Evolutionary conservation across 2,113 vertebrate genomes (phyloP), one percentile per base, ranked within the genome.

Genomic region (Catharus bicknelli): DNA sequence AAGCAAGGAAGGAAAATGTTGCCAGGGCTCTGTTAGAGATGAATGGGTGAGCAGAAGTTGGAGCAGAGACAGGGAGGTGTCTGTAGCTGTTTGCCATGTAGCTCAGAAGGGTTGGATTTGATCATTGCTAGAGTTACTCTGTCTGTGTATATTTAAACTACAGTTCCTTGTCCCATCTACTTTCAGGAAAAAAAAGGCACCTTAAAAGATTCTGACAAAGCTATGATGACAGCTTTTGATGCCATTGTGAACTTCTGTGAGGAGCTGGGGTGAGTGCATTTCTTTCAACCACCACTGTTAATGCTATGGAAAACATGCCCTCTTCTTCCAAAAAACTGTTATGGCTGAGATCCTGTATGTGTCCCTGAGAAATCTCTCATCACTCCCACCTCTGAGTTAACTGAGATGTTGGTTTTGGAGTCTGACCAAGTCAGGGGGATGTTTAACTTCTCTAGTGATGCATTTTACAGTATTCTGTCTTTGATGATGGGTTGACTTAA

Each of bases 161-260:
- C 16, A 72, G 20, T 80, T 90, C 78, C 25, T 64, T 67, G 42
- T 72, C 16, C 1, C 10, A 9, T 90, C 85, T 93, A 32, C 82
- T 91, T 82, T 30, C 95, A 99, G 99, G 97, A 96, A 80, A 99
- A 99, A 92, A 98, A 98, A 32, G 99, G 99, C 63, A 96, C 96
- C 61, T 94, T 96, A 38, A 99, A 98, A 91, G 98, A 98, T 8
- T 94, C 95, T 2, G 99, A 99, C 94, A 99, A 99, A 97, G 90
- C 98, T 10, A 80, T 97, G 67, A 80, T 99, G 53, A 89, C 78
- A 42, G 99, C 99, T 92, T 99, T 99, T 79, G 98, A 99, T 77
- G 98, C 98, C 86, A 98, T 99, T 98, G 99, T 99, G 94, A 96
- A 94, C 66, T 99, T 98, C 97, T 99, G 99, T 17, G 98, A 98